Evolutionary conservation across 1,140 invertebrate genomes (phyloP), one percentile per base, ranked within the genome.

Genomic region (Ganaspis sp.): DNA sequence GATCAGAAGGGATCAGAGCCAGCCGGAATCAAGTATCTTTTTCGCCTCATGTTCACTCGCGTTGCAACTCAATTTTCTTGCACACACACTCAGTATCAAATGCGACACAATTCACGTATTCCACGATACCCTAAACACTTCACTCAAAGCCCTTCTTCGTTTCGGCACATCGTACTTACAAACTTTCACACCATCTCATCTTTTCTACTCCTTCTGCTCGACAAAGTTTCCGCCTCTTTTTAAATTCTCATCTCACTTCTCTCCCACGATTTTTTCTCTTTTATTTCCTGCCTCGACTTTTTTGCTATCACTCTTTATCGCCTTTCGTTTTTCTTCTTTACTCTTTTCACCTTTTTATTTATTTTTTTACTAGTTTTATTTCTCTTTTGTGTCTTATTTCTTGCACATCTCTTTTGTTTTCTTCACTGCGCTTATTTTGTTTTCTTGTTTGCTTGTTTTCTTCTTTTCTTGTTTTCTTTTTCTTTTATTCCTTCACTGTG

Each of bases 1-100:
- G 76, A 69, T 82, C 74, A 81, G 74, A 29, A 17, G 45, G 15
- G 73, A 72, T 58, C 71, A 40, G 34, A 42, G 38, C 53, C 37
- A 69, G 12, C 71, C 69, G 42, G 69, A 58, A 45, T 54, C 19
- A 74, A 21, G 29, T 45, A 12, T 37, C 69, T 73, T 70, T 73
- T 73, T 49, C 72, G 72, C 49, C 72, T 38, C 79, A 79, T 81
- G 45, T 49, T 76, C 53, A 53, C 21, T 73, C 4, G 3, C 8
- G n/a, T 49, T 49, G n/a, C n/a, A 49, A 49, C 26, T 72, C 23
- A 71, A 34, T 15, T 38, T 17, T 74, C 15, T 1, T 8, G 19
- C 38, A 11, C 9, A 17, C 37, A 45, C 58, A 34, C 45, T n/a
- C 26, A 53, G 21, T 72, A 40, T 8, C 38, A 9, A 15, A 29